A percentile compares a stretch with the other conserved stretches of the same genome.
Evolutionary conservation across 1,140 invertebrate genomes (phyloP).

Genomic region (Drosophila baimaii): DNA sequence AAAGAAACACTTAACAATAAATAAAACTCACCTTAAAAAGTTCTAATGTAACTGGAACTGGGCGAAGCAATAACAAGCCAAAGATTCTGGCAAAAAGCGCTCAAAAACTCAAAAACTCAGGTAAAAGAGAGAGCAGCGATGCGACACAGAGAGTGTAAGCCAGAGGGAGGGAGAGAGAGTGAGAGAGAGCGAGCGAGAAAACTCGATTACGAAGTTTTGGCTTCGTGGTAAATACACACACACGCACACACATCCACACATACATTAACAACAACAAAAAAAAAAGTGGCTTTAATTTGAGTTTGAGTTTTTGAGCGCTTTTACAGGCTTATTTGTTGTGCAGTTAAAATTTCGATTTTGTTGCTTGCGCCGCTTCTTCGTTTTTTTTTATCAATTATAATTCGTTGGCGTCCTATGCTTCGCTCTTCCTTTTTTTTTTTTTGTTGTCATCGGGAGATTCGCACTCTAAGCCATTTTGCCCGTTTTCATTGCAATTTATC

Average conservation of each 20-base stretch:
- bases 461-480: slow-evolving; percentile 25
- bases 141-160: slow-evolving; percentile 16
- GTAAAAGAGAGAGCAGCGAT: slow-evolving; percentile 22
- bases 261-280: slow-evolving; percentile 22
- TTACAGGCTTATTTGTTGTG: slow-evolving; percentile 28
- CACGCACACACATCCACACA: slow-evolving; percentile 10
- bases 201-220: slow-evolving; percentile 55
- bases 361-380: slow-evolving; percentile 21
- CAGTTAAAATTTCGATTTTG: slow-evolving; percentile 30
- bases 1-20: not conserved
- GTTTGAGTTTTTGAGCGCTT: slow-evolving; percentile 39
- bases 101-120: slow-evolving; percentile 42
- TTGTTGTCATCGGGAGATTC: slow-evolving; percentile 46
- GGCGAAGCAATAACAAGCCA: slow-evolving; percentile 16
- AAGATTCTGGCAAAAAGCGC: slow-evolving; percentile 29
- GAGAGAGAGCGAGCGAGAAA: slow-evolving; percentile 25
- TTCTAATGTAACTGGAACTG: not conserved
- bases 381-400: slow-evolving; percentile 10
- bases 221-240: slow-evolving; percentile 52
- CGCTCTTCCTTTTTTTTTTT: slow-evolving; percentile 46
- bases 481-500: slow-evolving; percentile 22
- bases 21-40: slow-evolving; percentile 28
- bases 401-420: slow-evolving; percentile 23
- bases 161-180: slow-evolving; percentile 18
- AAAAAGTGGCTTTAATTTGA: slow-evolving; percentile 25